A percentile compares a stretch with the other conserved stretches of the same genome.
phyloP scores from a whole-genome alignment of 2,113 vertebrate genomes.

The Dicerorhinus sumatrensis region DNA sequence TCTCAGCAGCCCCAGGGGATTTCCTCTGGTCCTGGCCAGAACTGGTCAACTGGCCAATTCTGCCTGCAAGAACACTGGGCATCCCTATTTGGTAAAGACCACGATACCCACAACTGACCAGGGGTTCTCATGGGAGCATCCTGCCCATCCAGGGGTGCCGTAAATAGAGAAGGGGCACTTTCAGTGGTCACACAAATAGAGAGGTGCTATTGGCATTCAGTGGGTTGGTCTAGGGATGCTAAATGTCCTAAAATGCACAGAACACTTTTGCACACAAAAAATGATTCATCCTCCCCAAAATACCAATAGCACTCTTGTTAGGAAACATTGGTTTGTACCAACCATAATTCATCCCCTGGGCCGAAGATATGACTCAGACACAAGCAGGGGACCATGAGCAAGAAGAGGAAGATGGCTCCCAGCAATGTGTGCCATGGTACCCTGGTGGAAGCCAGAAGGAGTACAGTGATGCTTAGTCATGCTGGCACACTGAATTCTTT shows the following conservation, averaged over 20 bases:
- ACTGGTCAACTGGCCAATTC: neutral
- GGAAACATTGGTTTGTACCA: neutral
- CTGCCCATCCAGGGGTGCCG: neutral
- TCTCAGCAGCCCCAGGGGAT: neutral
- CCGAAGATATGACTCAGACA: neutral
- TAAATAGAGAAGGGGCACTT: neutral
- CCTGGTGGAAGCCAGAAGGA: neutral
- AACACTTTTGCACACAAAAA: neutral
- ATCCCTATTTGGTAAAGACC: neutral
- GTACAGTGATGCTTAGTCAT: neutral
- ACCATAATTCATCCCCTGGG: neutral
- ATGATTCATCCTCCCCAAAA: neutral
- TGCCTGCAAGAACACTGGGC: neutral
- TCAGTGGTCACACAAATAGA: neutral
- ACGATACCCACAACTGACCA: fast-evolving
- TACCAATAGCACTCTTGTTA: neutral
- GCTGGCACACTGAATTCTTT: neutral
- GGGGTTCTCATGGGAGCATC: neutral
- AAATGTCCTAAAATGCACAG: neutral
- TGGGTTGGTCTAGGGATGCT: neutral
- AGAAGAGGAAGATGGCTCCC: neutral
- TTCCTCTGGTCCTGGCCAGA: neutral
- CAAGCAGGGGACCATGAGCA: neutral
- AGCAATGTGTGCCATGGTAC: neutral
- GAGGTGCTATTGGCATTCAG: neutral